Evolutionary conservation across 2,888 invertebrate species (phyloP), one percentile per base, ranked within the genome.

Genomic region (Spodoptera picta): DNA sequence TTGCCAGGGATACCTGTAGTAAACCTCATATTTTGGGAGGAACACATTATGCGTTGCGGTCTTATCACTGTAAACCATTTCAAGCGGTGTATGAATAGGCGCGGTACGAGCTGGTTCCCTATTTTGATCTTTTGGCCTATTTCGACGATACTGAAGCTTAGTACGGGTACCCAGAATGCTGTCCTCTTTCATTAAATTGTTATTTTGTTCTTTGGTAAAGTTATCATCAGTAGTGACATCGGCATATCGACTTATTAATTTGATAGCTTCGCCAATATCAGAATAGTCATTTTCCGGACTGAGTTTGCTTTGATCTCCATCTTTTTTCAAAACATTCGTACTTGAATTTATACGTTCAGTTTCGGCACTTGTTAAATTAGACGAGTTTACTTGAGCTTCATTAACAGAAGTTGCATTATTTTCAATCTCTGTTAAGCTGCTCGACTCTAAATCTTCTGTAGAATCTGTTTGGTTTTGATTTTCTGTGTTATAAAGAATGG

Each of bases 201-300:
- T 90, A 73, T 89, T 92, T 76, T 89, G 85, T 75, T 92, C 90
- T 88, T 92, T 93, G 73, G 89, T 77, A 83, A 90, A 94, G 79
- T 90, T 93, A 74, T 94, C 94, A 75, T 94, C 94, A 43, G 94
- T 94, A 36, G 93, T 93, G 45, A 94, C 94, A 84, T 94, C 94
- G 44, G 94, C 94, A 79, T 92, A 94, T 69, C 94, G 88, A 77
- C 94, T 94, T 75, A 94, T 94, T 53, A 94, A 80, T 84, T 94
- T 94, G 58, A 94, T 94, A 68, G 94, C 94, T 85, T 94, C 94
- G 65, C 94, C 94, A 54, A 94, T 93, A 69, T 94, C 92, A 19
- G 92, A 90, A 68, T 93, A 94, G 77, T 94, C 94, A 62, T 87
- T 92, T 86, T 94, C 94, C 47, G 94, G 94, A 69, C 89, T 93